phyloP scores from a whole-genome alignment of 2,113 vertebrate species.

The Coturnix japonica region DNA sequence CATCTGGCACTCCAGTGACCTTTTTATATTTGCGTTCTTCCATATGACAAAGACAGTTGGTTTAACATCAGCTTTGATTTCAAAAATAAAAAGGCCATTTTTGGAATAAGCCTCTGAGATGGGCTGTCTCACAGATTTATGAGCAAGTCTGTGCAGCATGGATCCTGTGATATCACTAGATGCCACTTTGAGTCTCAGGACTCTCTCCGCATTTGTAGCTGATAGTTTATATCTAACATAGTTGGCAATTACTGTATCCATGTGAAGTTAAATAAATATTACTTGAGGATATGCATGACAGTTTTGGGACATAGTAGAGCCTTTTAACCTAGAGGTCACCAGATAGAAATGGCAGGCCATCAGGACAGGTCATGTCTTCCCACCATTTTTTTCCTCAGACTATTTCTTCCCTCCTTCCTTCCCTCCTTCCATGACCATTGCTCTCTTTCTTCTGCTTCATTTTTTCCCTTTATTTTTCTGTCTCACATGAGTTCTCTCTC shows the following conservation, averaged over 20 bases:
- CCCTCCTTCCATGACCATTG: not conserved
- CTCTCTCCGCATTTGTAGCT: not conserved
- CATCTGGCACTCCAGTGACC: constrained; percentile 61
- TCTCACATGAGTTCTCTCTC: not conserved
- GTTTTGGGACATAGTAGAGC: not conserved
- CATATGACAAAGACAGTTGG: constrained; percentile 57
- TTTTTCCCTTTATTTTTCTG: not conserved
- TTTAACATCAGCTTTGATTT: constrained; percentile 29
- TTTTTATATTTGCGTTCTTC: constrained; percentile 54
- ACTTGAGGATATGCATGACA: not conserved
- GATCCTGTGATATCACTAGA: not conserved
- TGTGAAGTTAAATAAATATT: not conserved
- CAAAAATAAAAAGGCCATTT: not conserved
- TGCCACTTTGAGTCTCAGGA: constrained; percentile 7
- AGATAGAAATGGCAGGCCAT: not conserved
- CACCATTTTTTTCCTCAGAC: not conserved
- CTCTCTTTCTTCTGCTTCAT: not conserved
- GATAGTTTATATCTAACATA: not conserved
- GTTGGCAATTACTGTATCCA: not conserved
- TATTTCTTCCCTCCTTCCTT: not conserved
- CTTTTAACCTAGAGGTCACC: not conserved
- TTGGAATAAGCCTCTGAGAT: not conserved
- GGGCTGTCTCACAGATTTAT: constrained; percentile 4
- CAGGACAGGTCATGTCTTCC: not conserved
- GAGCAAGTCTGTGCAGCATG: constrained; percentile 7